Percentiles rank a stretch among this genome's conserved stretches.
These are phyloP conservation scores for Myopa testacea DNA, from an alignment of 2,888 invertebrate species.

Conservation along the genomic window DNA sequence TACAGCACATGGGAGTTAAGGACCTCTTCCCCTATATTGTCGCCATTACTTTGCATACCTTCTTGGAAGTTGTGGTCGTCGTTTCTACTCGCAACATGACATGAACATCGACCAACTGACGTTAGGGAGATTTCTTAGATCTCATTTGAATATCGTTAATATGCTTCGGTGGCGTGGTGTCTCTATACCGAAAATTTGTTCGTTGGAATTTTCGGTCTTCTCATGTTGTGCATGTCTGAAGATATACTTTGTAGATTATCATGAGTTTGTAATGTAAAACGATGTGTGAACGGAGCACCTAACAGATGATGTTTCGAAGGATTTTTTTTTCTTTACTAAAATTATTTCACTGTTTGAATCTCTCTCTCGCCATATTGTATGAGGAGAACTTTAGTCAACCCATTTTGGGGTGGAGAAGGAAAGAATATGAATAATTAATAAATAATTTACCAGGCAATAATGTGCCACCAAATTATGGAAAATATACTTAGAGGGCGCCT, in stretches of 20 bases:
- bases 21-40: not conserved
- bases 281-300: not conserved
- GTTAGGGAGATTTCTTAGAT: not conserved
- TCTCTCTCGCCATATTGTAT: no score
- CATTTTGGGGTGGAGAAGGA: no score
- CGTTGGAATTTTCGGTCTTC: conserved; percentile 19
- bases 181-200: conserved; percentile 41
- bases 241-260: conserved; percentile 42
- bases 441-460: no score
- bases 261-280: not conserved
- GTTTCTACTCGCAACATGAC: conserved; percentile 3
- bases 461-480: no score
- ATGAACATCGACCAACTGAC: not conserved
- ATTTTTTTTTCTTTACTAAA: not conserved
- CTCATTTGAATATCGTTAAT: conserved; percentile 5
- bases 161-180: conserved; percentile 29
- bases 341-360: no score
- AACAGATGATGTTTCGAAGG: not conserved
- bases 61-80: not conserved
- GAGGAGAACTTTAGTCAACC: no score
- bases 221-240: conserved; percentile 55
- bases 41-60: not conserved
- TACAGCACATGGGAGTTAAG: not conserved
- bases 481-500: no score
- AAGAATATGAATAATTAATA: no score